Base-by-base conservation (phyloP, 2,888 invertebrate genomes). In the Metalampra italica region DNA sequence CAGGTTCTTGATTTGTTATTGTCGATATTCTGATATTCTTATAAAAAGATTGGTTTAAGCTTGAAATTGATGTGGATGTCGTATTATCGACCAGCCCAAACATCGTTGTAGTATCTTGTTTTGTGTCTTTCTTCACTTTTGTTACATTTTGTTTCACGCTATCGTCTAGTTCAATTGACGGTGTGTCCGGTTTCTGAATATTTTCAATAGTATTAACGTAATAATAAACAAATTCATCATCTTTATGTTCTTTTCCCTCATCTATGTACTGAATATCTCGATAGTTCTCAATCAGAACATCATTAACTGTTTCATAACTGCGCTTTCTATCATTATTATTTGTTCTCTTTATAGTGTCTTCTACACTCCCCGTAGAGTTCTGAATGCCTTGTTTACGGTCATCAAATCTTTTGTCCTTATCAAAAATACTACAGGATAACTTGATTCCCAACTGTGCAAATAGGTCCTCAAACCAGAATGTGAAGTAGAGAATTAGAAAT, bases 381-480 rank as follows among this genome's bases (percentile, higher is more conserved):
- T 11, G 3, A 37, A 8, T 39, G 4, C 13, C 14, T 2, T 39
- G 15, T 14, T 1, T 4, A 14, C 39, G 4, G 34, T 11, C 11
- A 53, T 52, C 3, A 42, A 49, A 22, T 51, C 47, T 51, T 47
- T 43, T 36, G 3, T 52, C 32, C 41, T 54, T 58, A 1, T 45
- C 45, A 48, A 66, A 61, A 39, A 64, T 45, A 5, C 54, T 42
- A 40, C 52, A 53, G 5, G 64, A 62, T 9, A 62, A 13, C 13
- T 56, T 39, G 3, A 63, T 52, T 7, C 55, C 57, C 3, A 66
- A 47, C n/a, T 47, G 43, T 11, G 48, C 50, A 3, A 68, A 46
- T 1, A 67, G 7, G 47, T 71, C 60, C 51, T 71, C 62, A 9
- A 68, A 22, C 61, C 60, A 69, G 40, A 50, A 51, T 0, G 62